Evolutionary conservation across 2,113 vertebrate genomes (phyloP).

Genomic region (Siniperca knerii): DNA sequence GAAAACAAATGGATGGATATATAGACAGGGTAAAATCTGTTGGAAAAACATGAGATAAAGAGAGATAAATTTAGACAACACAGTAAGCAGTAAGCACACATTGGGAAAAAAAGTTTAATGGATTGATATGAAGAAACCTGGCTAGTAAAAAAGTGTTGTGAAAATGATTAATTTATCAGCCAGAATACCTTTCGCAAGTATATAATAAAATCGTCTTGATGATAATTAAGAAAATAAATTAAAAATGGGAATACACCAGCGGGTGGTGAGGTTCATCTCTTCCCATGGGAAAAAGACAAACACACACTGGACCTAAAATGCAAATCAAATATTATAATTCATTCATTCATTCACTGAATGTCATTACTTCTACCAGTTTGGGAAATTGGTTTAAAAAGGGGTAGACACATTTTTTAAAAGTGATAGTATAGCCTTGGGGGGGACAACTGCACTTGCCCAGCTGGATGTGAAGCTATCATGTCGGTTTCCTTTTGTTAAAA

Average conservation of each 20-base stretch:
- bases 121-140: background rate
- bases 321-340: background rate
- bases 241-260: background rate
- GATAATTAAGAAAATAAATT: background rate
- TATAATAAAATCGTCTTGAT: background rate
- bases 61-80: background rate
- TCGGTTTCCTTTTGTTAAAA: conserved; percentile 15
- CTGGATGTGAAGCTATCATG: conserved; percentile 26
- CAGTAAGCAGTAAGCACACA: background rate
- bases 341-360: background rate
- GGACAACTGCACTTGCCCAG: background rate
- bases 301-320: background rate
- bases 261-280: background rate
- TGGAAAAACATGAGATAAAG: background rate
- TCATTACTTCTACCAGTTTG: background rate
- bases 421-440: background rate
- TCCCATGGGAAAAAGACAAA: background rate
- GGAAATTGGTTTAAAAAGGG: background rate
- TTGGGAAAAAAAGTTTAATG: background rate
- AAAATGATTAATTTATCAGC: background rate
- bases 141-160: background rate
- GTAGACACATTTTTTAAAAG: background rate
- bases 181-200: background rate
- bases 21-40: background rate
- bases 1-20: background rate